These are phyloP conservation scores for Enteromius fasciolatus DNA, from an alignment of 2,797 vertebrate species.

Conservation along the genomic window DNA sequence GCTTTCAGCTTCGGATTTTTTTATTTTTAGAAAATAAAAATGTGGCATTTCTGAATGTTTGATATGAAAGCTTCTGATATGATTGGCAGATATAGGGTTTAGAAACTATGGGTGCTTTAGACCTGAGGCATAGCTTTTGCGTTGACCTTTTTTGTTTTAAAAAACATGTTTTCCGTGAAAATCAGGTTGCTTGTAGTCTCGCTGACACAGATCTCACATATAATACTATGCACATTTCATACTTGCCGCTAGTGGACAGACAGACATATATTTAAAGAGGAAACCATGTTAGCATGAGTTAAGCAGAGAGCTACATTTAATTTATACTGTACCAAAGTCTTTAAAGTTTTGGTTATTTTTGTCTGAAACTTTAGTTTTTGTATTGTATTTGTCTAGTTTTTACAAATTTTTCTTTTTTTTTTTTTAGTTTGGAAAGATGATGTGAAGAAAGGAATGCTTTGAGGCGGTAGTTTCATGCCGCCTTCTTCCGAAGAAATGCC, in stretches of 20 bases:
- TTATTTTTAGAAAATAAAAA: slow-evolving; percentile 1
- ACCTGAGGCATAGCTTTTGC: slow-evolving; percentile 21
- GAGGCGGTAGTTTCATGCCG: slow-evolving; percentile 32
- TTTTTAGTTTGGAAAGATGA: slow-evolving; percentile 56
- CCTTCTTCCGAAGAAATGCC: slow-evolving; percentile 60
- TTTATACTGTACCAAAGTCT: slow-evolving; percentile 79
- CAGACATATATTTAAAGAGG: slow-evolving; percentile 56
- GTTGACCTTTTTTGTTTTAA: slow-evolving; percentile 29
- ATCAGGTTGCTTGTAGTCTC: slow-evolving; percentile 31
- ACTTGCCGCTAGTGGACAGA: slow-evolving; percentile 35
- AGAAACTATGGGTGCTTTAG: neutral
- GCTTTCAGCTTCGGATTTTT: slow-evolving; percentile 18
- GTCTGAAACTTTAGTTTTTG: slow-evolving; percentile 32
- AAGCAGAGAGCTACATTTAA: slow-evolving; percentile 62
- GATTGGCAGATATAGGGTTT: slow-evolving; percentile 23
- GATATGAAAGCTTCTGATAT: slow-evolving; percentile 28
- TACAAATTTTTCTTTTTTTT: slow-evolving; percentile 45
- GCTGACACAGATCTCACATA: slow-evolving; percentile 52
- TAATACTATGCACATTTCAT: slow-evolving; percentile 65
- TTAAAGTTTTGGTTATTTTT: slow-evolving; percentile 55
- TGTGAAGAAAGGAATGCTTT: slow-evolving; percentile 48
- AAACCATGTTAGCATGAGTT: slow-evolving; percentile 42
- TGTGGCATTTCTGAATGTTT: slow-evolving; percentile 40
- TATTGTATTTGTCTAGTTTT: slow-evolving; percentile 48
- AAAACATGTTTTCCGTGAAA: slow-evolving; percentile 29